These are phyloP conservation scores for Dasyornis broadbenti DNA, from an alignment of 2,113 vertebrate species.

Conservation along the genomic window DNA sequence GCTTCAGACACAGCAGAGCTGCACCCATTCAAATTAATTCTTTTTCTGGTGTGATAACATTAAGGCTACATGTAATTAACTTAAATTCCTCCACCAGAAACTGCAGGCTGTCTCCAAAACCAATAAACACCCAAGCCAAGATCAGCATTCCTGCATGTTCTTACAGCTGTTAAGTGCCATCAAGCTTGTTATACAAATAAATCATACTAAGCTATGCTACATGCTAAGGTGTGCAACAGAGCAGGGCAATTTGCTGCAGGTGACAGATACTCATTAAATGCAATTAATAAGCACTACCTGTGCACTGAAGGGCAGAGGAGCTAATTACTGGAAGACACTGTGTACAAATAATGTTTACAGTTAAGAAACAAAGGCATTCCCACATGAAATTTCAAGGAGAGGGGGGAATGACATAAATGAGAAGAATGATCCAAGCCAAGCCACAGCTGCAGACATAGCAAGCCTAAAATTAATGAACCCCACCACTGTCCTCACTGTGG, in stretches of 20 bases:
- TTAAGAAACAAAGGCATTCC: not conserved
- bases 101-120: not conserved
- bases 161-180: not conserved
- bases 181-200: not conserved
- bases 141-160: not conserved
- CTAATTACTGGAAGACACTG: not conserved
- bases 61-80: not conserved
- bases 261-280: not conserved
- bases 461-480: not conserved
- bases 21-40: not conserved
- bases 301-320: not conserved
- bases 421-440: not conserved
- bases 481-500: no score
- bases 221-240: not conserved
- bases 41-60: not conserved
- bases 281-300: not conserved
- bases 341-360: not conserved
- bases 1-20: not conserved
- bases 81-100: not conserved
- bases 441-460: not conserved
- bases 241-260: not conserved
- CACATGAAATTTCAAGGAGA: not conserved
- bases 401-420: not conserved
- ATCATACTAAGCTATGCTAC: not conserved
- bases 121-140: not conserved